These are phyloP conservation scores for Ischnura elegans DNA, from an alignment of 2,888 invertebrate species.

Conservation along the genomic window DNA sequence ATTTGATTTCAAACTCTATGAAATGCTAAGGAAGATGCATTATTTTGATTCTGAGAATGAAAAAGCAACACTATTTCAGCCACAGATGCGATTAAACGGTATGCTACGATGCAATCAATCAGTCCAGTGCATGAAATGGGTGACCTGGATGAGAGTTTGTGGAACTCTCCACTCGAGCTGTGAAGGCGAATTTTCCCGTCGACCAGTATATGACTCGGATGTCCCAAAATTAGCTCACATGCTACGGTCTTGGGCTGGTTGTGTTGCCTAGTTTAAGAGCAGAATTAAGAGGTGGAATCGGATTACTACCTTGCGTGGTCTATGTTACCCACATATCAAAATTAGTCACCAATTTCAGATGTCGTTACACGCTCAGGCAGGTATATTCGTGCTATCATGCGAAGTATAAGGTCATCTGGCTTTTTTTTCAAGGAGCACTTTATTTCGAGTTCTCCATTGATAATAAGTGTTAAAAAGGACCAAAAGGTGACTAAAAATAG, in stretches of 20 bases:
- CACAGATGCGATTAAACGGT: neutral
- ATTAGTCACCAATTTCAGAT: neutral
- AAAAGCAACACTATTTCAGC: neutral
- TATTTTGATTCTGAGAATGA: neutral
- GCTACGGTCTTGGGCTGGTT: neutral
- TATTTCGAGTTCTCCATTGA: too few relatives aligned
- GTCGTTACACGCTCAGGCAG: neutral
- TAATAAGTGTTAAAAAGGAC: too few relatives aligned
- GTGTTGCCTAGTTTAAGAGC: neutral
- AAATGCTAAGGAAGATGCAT: too few relatives aligned
- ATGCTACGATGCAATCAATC: neutral
- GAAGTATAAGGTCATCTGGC: too few relatives aligned
- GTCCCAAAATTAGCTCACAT: neutral
- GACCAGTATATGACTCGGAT: neutral
- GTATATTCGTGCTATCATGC: too few relatives aligned
- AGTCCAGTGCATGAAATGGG: neutral
- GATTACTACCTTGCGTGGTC: neutral
- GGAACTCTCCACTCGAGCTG: neutral
- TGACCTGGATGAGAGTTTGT: neutral
- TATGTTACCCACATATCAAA: neutral
- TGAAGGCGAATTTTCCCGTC: neutral
- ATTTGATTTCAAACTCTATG: too few relatives aligned
- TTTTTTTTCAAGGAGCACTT: too few relatives aligned
- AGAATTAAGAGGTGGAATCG: neutral
- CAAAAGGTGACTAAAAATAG: too few relatives aligned